These are phyloP conservation scores for Meghimatium bilineatum DNA, from an alignment of 2,888 invertebrate species.

Conservation along the genomic window DNA sequence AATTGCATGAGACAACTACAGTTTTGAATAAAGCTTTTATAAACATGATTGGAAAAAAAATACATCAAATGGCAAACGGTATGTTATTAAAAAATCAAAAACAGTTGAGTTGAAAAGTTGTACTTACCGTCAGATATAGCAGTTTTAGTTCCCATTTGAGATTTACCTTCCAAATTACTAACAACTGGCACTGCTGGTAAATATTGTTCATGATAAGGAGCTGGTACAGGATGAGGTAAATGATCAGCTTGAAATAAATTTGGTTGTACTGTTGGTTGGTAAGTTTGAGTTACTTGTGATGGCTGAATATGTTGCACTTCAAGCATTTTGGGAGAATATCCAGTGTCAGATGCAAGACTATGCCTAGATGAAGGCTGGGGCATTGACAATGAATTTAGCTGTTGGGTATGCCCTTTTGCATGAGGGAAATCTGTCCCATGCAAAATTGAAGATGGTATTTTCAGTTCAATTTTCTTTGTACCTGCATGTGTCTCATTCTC, in stretches of 20 bases:
- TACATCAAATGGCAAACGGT: not conserved
- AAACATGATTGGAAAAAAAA: too few relatives aligned
- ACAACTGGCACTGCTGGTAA: not conserved
- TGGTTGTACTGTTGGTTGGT: not conserved
- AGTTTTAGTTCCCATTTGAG: not conserved
- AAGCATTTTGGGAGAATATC: not conserved
- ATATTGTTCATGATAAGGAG: not conserved
- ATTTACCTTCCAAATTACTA: not conserved
- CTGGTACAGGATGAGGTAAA: not conserved
- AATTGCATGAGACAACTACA: too few relatives aligned
- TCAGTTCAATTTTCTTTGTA: slow-evolving; percentile 75
- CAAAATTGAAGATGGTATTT: slow-evolving; percentile 51
- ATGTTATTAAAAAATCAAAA: not conserved
- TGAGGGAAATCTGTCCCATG: not conserved
- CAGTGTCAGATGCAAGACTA: not conserved
- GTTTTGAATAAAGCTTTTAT: too few relatives aligned
- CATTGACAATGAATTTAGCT: not conserved
- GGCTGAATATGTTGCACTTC: not conserved
- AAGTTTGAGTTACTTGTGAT: not conserved
- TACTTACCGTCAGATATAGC: not conserved
- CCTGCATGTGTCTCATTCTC: slow-evolving; percentile 78
- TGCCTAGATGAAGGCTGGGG: not conserved
- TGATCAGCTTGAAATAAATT: not conserved
- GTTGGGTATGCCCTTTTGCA: not conserved
- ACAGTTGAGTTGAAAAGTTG: not conserved